Evolutionary conservation across 2,113 vertebrate genomes (phyloP).

Genomic region (Neogale vison): DNA sequence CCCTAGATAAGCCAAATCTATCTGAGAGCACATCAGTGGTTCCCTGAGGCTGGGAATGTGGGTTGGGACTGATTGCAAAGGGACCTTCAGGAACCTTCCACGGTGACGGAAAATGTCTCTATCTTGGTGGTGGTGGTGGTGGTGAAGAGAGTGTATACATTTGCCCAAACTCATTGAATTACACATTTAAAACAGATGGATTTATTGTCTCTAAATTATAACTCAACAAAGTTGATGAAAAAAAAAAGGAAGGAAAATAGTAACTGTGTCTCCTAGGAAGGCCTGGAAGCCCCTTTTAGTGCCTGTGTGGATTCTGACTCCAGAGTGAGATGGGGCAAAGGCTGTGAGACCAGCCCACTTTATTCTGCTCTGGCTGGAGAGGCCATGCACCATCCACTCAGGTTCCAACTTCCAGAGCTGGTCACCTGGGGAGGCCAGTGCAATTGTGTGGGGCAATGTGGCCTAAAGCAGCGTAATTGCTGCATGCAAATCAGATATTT

Average conservation of each 20-base stretch:
- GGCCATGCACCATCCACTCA: rapidly evolving
- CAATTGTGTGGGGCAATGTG: neutral
- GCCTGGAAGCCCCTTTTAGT: neutral
- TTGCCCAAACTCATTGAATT: neutral
- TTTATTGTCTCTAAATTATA: neutral
- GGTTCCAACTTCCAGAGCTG: no score
- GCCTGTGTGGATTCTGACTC: neutral
- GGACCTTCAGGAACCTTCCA: neutral
- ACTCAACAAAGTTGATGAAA: no score
- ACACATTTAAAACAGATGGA: neutral
- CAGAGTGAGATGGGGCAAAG: neutral
- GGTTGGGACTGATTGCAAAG: neutral
- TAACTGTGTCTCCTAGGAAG: neutral
- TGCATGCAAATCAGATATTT: neutral
- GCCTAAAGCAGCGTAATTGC: neutral
- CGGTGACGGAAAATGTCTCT: neutral
- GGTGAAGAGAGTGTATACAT: neutral
- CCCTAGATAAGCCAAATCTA: neutral
- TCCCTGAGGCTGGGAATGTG: neutral
- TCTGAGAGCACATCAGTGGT: neutral
- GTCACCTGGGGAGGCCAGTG: neutral
- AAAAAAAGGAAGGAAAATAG: neutral
- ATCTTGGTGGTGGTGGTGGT: neutral
- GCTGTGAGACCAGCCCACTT: rapidly evolving
- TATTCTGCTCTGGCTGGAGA: neutral